phyloP scores from a whole-genome alignment of 1,140 invertebrate species.

The Drosophila kurseongensis region DNA sequence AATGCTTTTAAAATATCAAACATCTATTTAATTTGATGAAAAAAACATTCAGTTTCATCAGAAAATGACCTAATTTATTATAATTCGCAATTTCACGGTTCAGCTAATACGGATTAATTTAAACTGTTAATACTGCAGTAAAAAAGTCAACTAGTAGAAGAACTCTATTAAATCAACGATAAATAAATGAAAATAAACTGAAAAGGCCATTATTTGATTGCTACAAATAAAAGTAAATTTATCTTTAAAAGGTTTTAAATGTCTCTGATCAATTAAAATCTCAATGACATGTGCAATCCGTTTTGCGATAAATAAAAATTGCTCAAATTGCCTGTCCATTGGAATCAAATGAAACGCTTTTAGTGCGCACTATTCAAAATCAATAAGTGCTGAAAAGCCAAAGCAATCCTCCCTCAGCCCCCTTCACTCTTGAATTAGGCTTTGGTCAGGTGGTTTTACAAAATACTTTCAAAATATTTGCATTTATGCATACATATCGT shows the following conservation, averaged over 20 bases:
- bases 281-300: slow-evolving; percentile 16
- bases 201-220: background rate
- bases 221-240: slow-evolving; percentile 4
- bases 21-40: too few relatives aligned
- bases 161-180: background rate
- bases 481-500: slow-evolving; percentile 64
- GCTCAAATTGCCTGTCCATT: slow-evolving; percentile 19
- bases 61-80: too few relatives aligned
- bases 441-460: slow-evolving; percentile 52
- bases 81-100: too few relatives aligned
- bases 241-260: slow-evolving; percentile 8
- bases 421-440: slow-evolving; percentile 19
- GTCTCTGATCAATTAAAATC: slow-evolving; percentile 19
- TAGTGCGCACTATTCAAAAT: slow-evolving; percentile 13
- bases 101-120: background rate
- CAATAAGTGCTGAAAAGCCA: slow-evolving; percentile 42
- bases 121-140: background rate
- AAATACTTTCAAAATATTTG: slow-evolving; percentile 70
- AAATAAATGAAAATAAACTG: background rate
- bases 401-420: slow-evolving; percentile 2
- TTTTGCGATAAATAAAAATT: slow-evolving; percentile 28
- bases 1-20: too few relatives aligned
- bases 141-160: background rate
- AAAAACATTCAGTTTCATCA: too few relatives aligned
- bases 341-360: slow-evolving; percentile 28